phyloP scores from a whole-genome alignment of 1,140 invertebrate species.

The Atta texana region DNA sequence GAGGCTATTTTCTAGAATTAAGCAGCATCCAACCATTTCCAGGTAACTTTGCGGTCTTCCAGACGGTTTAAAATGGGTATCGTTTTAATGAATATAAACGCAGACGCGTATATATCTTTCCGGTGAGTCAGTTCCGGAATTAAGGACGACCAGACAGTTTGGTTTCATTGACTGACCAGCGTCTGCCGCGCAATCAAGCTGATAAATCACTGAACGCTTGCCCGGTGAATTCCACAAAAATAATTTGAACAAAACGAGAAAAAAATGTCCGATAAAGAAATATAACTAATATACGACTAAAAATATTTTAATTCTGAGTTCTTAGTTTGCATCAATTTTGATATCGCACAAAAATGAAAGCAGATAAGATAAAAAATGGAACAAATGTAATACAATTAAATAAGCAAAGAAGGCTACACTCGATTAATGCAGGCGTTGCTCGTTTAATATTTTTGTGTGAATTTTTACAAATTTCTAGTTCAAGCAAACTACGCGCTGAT shows the following conservation, averaged over 20 bases:
- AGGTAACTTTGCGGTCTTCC: slow-evolving; percentile 47
- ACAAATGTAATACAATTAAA: not conserved
- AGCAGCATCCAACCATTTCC: slow-evolving; percentile 16
- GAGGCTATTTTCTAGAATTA: slow-evolving; percentile 53
- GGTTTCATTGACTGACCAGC: slow-evolving; percentile 23
- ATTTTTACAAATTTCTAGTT: too few relatives aligned
- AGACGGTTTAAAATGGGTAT: slow-evolving; percentile 23
- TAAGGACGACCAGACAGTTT: slow-evolving; percentile 37
- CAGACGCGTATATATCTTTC: slow-evolving; percentile 28
- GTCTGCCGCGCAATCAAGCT: slow-evolving; percentile 18
- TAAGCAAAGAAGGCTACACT: too few relatives aligned
- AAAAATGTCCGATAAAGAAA: not conserved
- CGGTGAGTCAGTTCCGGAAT: slow-evolving; percentile 20
- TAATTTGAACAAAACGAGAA: not conserved
- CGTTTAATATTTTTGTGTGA: too few relatives aligned
- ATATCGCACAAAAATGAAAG: not conserved
- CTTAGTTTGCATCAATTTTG: not conserved
- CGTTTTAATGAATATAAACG: slow-evolving; percentile 60
- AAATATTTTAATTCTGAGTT: slow-evolving; percentile 1
- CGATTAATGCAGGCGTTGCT: too few relatives aligned
- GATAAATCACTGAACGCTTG: slow-evolving; percentile 19
- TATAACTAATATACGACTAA: not conserved
- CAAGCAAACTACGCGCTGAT: too few relatives aligned
- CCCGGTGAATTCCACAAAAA: slow-evolving; percentile 11
- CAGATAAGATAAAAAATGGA: not conserved